phyloP scores from a whole-genome alignment of 30 jellyfish, hydroid and myxozoan genomes.

The Aurelia sp. region DNA sequence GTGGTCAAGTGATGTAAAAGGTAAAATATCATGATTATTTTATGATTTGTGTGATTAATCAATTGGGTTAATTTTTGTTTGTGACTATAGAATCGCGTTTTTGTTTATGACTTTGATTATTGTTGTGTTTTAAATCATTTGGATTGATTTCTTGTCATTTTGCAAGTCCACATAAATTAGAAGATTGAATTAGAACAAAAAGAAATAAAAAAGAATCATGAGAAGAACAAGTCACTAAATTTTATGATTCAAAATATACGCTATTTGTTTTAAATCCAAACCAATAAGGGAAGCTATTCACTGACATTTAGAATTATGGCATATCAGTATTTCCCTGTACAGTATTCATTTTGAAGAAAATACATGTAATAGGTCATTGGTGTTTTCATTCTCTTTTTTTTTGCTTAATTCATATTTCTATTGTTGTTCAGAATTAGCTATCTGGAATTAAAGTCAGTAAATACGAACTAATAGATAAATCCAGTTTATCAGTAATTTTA shows the following conservation, averaged over 20 bases:
- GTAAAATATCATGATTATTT: background rate
- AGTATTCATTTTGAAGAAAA: background rate
- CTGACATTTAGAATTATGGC: background rate
- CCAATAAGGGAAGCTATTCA: too few species aligned
- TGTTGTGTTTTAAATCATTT: too few species aligned
- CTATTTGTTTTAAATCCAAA: background rate
- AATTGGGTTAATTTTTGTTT: background rate
- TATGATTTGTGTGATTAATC: slow-evolving; percentile 1
- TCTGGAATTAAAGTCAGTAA: too few species aligned
- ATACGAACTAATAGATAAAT: too few species aligned
- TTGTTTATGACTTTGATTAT: too few species aligned
- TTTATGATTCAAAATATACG: background rate
- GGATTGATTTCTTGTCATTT: too few species aligned
- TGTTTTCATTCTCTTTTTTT: background rate
- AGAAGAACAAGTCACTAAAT: too few species aligned
- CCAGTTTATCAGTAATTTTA: slow-evolving; percentile 4
- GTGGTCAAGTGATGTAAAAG: slow-evolving; percentile 68
- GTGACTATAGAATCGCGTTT: background rate
- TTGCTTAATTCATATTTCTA: background rate
- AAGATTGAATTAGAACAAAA: too few species aligned
- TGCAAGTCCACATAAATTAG: too few species aligned
- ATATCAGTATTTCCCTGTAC: background rate
- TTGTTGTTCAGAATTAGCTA: background rate
- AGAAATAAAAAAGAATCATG: too few species aligned
- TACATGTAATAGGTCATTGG: background rate